Conservation (phyloP, 2,113 vertebrate genomes). For the Seriola quinqueradiata region DNA sequence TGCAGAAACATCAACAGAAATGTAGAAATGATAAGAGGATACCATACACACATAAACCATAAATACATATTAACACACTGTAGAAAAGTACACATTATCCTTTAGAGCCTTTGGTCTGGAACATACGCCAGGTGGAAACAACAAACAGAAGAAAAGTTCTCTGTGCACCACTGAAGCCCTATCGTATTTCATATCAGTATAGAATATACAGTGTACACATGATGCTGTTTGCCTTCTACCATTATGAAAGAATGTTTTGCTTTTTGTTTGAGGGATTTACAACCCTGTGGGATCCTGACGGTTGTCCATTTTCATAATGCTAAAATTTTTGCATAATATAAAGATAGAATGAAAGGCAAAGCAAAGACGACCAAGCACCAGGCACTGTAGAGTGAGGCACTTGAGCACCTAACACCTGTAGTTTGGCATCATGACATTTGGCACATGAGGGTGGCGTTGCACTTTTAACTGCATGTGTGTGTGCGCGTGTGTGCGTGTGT, state of each 20-base stretch:
- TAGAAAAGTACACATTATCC: conserved; percentile 69
- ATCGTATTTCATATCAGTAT: conserved; percentile 38
- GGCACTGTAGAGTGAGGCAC: conserved; percentile 85
- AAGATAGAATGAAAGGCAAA: conserved; percentile 80
- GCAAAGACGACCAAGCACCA: conserved; percentile 76
- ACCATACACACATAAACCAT: conserved; percentile 69
- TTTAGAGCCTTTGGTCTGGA: conserved; percentile 77
- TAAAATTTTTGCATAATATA: conserved; percentile 80
- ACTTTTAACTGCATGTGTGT: conserved; percentile 54
- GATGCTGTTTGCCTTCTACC: conserved; percentile 43
- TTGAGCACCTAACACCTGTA: conserved; percentile 80
- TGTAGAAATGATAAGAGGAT: conserved; percentile 73
- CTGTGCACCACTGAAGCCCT: conserved; percentile 72
- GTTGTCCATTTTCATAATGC: conserved; percentile 49
- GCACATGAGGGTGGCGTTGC: conserved; percentile 72
- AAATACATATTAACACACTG: conserved; percentile 78
- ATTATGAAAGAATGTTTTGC: conserved; percentile 61
- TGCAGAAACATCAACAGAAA: conserved; percentile 78
- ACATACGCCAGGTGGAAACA: conserved; percentile 60
- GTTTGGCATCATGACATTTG: conserved; percentile 78
- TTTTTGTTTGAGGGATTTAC: conserved; percentile 46
- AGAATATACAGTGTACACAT: conserved; percentile 58
- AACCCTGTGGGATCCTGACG: conserved; percentile 32
- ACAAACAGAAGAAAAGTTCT: conserved; percentile 58
- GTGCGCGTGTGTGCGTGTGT: conserved; percentile 1